Base-by-base conservation (phyloP, 2,797 vertebrate genomes). In the Channa striata region DNA sequence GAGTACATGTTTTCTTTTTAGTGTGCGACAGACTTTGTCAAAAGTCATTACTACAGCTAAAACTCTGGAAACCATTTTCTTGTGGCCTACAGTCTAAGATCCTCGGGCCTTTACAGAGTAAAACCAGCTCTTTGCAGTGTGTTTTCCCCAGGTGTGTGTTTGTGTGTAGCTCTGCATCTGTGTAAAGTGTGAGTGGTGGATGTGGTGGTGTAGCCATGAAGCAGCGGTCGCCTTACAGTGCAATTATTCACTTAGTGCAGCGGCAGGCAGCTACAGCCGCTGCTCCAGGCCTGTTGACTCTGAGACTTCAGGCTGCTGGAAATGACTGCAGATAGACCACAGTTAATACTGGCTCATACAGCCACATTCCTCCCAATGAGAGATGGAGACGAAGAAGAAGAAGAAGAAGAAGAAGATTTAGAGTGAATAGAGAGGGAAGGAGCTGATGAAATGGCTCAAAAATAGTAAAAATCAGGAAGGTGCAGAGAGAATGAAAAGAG, bases 171-270 rank as follows among this genome's bases (percentile, higher is more conserved):
- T 53, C 25, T 68, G 68, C 75, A 61, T 66, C 64, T 63, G 58
- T 63, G 65, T 33, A 12, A 69, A 68, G 72, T 74, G 57, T 1
- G 44, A 68, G 80, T 46, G 78, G 83, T 78, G 83, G 68, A 68
- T 78, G 83, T 8, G 69, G 86, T 62, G 78, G 81, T 77, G 77
- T 78, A 74, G 78, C 79, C 13, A 69, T 77, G 85, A 83, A 89
- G 86, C 86, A 49, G 87, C 69, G 86, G 88, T 87, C 77, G 72
- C 80, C 83, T 84, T 85, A 91, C 86, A 81, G 83, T 89, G 84
- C 86, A 92, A 92, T 92, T 90, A 93, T 91, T 93, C 90, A 92
- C 92, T 92, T 91, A 90, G 81, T 49, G 71, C 72, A 66, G 78
- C 57, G 85, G 80, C 89, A 56, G 77, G 81, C 81, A 59, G 84